These are phyloP conservation scores for Cotesia typhae DNA, from an alignment of 1,140 invertebrate genomes.

Conservation along the genomic window DNA sequence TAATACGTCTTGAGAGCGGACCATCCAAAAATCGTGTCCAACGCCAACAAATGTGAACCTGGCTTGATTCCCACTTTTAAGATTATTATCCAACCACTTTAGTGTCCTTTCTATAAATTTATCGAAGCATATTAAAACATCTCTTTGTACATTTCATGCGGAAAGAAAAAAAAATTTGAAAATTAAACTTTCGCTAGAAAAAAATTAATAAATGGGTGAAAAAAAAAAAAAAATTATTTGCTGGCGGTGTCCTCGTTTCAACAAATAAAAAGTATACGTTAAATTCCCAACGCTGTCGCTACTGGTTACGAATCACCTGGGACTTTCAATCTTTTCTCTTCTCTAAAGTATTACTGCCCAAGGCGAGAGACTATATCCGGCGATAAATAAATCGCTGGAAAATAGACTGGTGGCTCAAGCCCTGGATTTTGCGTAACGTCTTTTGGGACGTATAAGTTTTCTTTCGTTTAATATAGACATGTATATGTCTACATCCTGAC, in stretches of 20 bases:
- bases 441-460: constrained; percentile 20
- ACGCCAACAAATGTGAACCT: constrained; percentile 10
- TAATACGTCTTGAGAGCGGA: constrained; percentile 33
- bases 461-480: not conserved
- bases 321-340: constrained; percentile 26
- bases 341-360: constrained; percentile 22
- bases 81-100: constrained; percentile 14
- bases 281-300: constrained; percentile 22
- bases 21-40: constrained; percentile 20
- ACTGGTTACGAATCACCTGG: constrained; percentile 20
- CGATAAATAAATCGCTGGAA: constrained; percentile 27
- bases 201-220: not conserved
- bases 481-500: not conserved
- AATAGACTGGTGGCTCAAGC: constrained; percentile 23
- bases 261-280: not conserved
- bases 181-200: not conserved
- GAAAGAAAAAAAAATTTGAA: not conserved
- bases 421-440: constrained; percentile 30
- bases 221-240: constrained; percentile 3
- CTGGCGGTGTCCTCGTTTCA: not conserved
- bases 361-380: constrained; percentile 24
- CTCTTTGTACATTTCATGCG: too few species aligned
- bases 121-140: not conserved
- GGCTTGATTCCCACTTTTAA: constrained; percentile 5
- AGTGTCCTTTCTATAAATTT: not conserved